Conservation (phyloP, 2,113 vertebrate genomes). For the Cyanistes caeruleus region DNA sequence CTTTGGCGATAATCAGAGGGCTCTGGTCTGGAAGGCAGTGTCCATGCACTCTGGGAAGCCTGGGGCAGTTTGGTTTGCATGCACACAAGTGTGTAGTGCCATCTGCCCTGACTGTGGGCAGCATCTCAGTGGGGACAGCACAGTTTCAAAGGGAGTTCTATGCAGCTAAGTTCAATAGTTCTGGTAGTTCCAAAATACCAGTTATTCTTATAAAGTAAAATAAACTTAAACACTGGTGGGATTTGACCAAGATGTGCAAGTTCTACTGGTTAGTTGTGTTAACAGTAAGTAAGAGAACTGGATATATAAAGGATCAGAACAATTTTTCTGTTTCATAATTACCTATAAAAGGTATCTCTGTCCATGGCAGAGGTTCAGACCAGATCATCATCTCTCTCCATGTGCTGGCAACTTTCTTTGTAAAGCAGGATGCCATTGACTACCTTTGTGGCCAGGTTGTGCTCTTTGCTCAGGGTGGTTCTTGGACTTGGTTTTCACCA, state of each 20-base stretch:
- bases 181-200: neutral
- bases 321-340: neutral
- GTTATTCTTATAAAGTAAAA: neutral
- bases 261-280: neutral
- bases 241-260: neutral
- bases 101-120: neutral
- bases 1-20: neutral
- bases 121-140: too few species aligned
- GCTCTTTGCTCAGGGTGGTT: neutral
- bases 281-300: neutral
- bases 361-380: neutral
- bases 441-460: rapidly evolving
- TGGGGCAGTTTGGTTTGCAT: rapidly evolving
- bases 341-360: neutral
- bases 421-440: neutral
- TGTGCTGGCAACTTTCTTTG: neutral
- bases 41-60: neutral
- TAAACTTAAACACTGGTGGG: neutral
- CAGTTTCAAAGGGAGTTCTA: neutral
- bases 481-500: neutral
- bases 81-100: too few species aligned
- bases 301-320: neutral
- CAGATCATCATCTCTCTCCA: neutral
- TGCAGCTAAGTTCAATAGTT: neutral
- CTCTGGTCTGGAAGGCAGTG: neutral